phyloP scores from a whole-genome alignment of 2,797 vertebrate genomes.

The Premnoplex brunnescens region DNA sequence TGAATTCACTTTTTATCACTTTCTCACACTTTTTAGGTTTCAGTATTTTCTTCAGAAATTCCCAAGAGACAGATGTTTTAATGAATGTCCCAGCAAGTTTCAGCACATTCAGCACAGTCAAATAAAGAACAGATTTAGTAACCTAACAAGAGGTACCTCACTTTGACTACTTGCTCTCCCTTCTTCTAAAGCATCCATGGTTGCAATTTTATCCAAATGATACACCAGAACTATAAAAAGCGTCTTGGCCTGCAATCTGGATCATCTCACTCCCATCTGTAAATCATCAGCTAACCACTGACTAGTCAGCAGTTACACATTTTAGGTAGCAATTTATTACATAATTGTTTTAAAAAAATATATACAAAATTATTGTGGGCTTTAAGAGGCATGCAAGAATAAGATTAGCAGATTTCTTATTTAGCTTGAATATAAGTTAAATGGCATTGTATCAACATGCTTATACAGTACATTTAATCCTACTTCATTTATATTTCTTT shows the following conservation, averaged over 20 bases:
- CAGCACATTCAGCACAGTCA: neutral
- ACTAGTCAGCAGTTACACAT: constrained; percentile 48
- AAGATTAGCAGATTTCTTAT: constrained; percentile 37
- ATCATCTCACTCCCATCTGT: constrained; percentile 38
- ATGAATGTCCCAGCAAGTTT: neutral
- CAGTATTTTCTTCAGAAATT: neutral
- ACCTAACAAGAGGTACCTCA: neutral
- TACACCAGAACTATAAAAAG: constrained; percentile 47
- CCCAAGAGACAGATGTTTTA: neutral
- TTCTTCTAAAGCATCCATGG: neutral
- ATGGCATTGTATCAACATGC: neutral
- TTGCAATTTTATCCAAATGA: constrained; percentile 37
- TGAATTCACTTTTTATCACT: neutral
- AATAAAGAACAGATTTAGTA: constrained; percentile 8
- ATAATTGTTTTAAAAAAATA: constrained; percentile 3
- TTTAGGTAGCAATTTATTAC: constrained; percentile 56
- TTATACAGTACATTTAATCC: neutral
- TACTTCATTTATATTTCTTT: neutral
- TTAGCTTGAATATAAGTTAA: neutral
- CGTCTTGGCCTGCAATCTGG: neutral
- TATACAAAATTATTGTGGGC: neutral
- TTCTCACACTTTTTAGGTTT: neutral
- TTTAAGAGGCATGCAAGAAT: constrained; percentile 8
- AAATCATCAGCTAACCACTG: constrained; percentile 55
- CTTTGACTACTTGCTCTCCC: constrained; percentile 3